Evolutionary conservation across 2,113 vertebrate genomes (phyloP), one percentile per base, ranked within the genome.

Genomic region (Morphnarchus princeps): DNA sequence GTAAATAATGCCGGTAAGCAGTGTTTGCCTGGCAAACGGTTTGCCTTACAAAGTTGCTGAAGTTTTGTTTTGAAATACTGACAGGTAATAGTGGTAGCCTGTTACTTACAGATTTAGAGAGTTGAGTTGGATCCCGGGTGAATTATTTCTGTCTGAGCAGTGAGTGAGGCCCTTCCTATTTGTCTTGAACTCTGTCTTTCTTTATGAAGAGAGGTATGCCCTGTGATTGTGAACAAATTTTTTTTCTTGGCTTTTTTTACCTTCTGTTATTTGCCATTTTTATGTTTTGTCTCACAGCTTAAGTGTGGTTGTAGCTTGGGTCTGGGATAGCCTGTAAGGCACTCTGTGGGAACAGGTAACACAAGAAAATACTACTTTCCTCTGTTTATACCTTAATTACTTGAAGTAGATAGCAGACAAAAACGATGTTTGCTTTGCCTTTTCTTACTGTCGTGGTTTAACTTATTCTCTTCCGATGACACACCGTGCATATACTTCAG

Each of bases 391-490:
- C 16, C 62, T 76, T 57, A 61, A 79, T 73, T 74, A 69, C 43
- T 80, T 70, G 28, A 74, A 84, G 42, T 49, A 93, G 81, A 61
- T 71, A 55, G 40, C 52, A 70, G 67, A 58, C 40, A 42, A 45
- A 66, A 92, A 52, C 52, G 70, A 50, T 79, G 62, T 91, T 79
- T 87, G 17, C 34, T 69, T 92, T 94, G 52, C 26, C 34, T 87
- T 79, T 76, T 82, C 57, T 54, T 95, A 11, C 43, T 42, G 52
- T 54, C 6, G 6, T 54, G 52, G 52, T 4, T 54, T 54, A 54
- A 54, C 16, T 52, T 43, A 25, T 4, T 62, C 28, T 55, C 5
- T 18, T 18, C 29, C 4, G 0, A 11, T 0, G 4, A 16, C 29
- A 21, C 5, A 20, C 21, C 10, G 6, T 28, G 17, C 0, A 0